phyloP scores from a whole-genome alignment of 2,888 invertebrate genomes.

The Mythimna lalbum region DNA sequence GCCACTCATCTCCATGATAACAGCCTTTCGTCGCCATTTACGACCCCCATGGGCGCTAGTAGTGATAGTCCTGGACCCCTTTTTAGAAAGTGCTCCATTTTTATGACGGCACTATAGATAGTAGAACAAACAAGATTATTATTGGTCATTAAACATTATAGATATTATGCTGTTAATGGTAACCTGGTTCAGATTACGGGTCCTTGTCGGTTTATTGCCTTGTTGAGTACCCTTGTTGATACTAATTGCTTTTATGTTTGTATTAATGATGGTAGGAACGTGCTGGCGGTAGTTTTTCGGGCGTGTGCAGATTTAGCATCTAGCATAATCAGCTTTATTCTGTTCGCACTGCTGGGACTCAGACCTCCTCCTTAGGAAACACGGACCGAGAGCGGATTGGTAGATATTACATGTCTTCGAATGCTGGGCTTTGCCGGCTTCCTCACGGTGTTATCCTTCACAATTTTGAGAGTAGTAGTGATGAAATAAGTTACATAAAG shows the following conservation, averaged over 20 bases:
- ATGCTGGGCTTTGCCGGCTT: too few species aligned
- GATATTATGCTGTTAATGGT: constrained; percentile 47
- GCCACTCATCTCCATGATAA: constrained; percentile 30
- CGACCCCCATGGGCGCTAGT: constrained; percentile 30
- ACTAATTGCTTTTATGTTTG: constrained; percentile 38
- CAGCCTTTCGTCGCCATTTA: constrained; percentile 40
- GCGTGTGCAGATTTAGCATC: background rate
- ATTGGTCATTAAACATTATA: constrained; percentile 49
- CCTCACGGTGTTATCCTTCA: too few species aligned
- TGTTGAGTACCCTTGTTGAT: constrained; percentile 45
- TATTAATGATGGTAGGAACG: constrained; percentile 6
- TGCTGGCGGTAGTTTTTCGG: background rate
- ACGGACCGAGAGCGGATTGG: too few species aligned
- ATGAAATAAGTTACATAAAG: too few species aligned
- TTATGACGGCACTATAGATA: constrained; percentile 46
- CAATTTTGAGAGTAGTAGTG: too few species aligned
- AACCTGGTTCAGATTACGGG: constrained; percentile 54
- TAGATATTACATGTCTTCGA: too few species aligned
- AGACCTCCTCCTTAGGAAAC: too few species aligned
- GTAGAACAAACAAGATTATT: constrained; percentile 48
- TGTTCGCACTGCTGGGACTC: too few species aligned
- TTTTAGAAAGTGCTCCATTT: constrained; percentile 51
- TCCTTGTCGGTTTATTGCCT: constrained; percentile 41
- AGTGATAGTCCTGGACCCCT: constrained; percentile 27
- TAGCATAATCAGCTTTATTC: too few species aligned